phyloP scores from a whole-genome alignment of 2,888 invertebrate genomes.

The Lycia hirtaria region DNA sequence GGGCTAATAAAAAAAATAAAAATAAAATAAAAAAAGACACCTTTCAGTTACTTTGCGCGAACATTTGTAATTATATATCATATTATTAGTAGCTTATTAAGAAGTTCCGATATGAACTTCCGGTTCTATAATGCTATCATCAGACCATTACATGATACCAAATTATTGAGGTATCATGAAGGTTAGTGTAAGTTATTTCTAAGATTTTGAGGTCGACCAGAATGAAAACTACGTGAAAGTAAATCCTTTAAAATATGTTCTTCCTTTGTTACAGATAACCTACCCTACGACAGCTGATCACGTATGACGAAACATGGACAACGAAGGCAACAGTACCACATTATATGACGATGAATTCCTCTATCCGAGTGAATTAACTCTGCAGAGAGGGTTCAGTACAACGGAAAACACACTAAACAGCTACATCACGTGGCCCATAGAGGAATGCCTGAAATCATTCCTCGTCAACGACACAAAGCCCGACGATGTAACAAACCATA shows the following conservation, averaged over 20 bases:
- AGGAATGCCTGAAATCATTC: constrained; percentile 64
- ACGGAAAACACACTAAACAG: constrained; percentile 49
- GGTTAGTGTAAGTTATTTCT: too few relatives aligned
- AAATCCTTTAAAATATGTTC: background rate
- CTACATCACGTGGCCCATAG: constrained; percentile 64
- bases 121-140: too few relatives aligned
- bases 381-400: constrained; percentile 55
- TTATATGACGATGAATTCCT: constrained; percentile 65
- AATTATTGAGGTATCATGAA: too few relatives aligned
- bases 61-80: too few relatives aligned
- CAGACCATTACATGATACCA: too few relatives aligned
- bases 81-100: too few relatives aligned
- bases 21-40: too few relatives aligned
- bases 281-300: constrained; percentile 43
- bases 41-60: too few relatives aligned
- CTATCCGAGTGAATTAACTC: constrained; percentile 55
- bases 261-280: constrained; percentile 66
- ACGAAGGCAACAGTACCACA: constrained; percentile 78
- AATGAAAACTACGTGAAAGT: too few relatives aligned
- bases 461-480: constrained; percentile 58
- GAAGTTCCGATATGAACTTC: too few relatives aligned
- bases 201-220: too few relatives aligned
- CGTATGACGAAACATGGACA: constrained; percentile 81
- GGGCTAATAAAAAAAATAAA: too few relatives aligned
- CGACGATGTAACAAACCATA: constrained; percentile 54